Evolutionary conservation across 2,888 invertebrate species (phyloP).

Genomic region (Drosophila fulvimacula): DNA sequence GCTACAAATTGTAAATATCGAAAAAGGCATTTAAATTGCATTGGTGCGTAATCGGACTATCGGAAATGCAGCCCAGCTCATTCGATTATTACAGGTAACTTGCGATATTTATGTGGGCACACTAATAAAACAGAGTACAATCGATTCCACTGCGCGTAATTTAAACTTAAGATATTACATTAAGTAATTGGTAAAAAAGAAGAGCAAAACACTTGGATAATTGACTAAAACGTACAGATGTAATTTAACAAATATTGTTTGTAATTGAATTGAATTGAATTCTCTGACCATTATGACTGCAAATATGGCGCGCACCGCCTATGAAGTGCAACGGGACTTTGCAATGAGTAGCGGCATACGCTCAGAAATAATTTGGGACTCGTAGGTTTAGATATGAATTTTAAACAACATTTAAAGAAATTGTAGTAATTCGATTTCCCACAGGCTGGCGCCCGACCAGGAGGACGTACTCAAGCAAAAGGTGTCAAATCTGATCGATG

Average conservation of each 20-base stretch:
- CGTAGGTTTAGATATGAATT: slow-evolving; percentile 57
- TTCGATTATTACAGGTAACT: not conserved
- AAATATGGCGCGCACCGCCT: slow-evolving; percentile 59
- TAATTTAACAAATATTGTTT: not conserved
- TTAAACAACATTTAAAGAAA: too few relatives aligned
- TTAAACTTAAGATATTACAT: not conserved
- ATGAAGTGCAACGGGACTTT: slow-evolving; percentile 78
- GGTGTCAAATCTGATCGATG: slow-evolving; percentile 50
- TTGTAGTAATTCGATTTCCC: not conserved
- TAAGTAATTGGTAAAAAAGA: not conserved
- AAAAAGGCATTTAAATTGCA: not conserved
- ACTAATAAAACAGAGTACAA: not conserved
- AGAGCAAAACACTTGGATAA: not conserved
- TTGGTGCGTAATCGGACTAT: not conserved
- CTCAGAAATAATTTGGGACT: slow-evolving; percentile 78
- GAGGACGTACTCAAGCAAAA: slow-evolving; percentile 56
- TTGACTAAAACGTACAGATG: not conserved
- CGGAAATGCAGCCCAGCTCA: not conserved
- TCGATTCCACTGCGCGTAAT: slow-evolving; percentile 3
- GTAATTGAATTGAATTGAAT: not conserved
- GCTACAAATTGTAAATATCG: not conserved
- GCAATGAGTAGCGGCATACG: slow-evolving; percentile 68
- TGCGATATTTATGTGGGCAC: not conserved
- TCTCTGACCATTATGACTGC: not conserved
- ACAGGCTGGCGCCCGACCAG: slow-evolving; percentile 59